These are phyloP conservation scores for Pelmatolapia mariae DNA, from an alignment of 2,113 vertebrate genomes.

Conservation along the genomic window DNA sequence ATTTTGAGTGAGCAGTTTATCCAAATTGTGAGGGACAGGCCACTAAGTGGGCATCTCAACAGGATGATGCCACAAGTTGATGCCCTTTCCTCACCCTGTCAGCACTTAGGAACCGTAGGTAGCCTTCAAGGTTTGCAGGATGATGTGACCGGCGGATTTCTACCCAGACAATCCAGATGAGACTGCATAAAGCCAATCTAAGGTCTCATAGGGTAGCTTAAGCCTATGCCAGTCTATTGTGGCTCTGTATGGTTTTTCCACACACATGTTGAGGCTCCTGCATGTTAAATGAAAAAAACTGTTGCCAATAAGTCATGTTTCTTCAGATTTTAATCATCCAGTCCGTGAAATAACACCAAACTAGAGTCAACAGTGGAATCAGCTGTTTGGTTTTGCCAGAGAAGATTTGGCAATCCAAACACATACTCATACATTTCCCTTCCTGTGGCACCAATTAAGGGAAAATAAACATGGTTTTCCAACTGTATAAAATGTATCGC, in stretches of 20 bases:
- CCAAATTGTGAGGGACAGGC: neutral
- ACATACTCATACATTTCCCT: neutral
- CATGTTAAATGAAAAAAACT: neutral
- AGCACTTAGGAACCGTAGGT: neutral
- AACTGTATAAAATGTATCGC: neutral
- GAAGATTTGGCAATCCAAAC: neutral
- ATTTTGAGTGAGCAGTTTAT: neutral
- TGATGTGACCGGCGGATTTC: neutral
- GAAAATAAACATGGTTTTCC: neutral
- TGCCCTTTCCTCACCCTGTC: neutral
- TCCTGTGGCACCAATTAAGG: neutral
- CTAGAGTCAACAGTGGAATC: neutral
- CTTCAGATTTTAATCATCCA: neutral
- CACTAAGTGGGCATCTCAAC: neutral
- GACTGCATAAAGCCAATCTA: neutral
- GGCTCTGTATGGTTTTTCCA: neutral
- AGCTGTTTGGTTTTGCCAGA: neutral
- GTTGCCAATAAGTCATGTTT: neutral
- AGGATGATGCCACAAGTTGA: neutral
- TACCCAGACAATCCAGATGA: neutral
- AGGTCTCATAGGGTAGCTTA: neutral
- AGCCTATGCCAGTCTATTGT: neutral
- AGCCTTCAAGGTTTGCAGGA: neutral
- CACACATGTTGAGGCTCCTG: neutral
- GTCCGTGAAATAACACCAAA: neutral